phyloP scores from a whole-genome alignment of 2,113 vertebrate species.

The Sinocyclocheilus maitianheensis region DNA sequence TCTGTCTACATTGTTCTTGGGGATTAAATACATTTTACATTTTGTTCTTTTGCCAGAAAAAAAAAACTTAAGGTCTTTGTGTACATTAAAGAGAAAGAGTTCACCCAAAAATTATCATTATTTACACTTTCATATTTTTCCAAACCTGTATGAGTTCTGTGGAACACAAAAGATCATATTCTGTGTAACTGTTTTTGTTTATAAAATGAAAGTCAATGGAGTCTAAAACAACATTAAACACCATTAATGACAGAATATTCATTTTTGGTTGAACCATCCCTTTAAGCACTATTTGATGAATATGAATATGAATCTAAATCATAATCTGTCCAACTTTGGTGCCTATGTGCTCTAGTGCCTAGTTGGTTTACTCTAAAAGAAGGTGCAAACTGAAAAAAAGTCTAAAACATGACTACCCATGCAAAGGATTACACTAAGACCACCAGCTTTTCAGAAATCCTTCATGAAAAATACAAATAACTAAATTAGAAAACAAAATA shows the following conservation, averaged over 20 bases:
- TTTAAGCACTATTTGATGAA: background rate
- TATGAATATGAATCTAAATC: background rate
- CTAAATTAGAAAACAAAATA: slow-evolving; percentile 54
- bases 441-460: slow-evolving; percentile 45
- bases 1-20: background rate
- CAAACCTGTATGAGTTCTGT: background rate
- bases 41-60: slow-evolving; percentile 1
- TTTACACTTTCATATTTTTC: background rate
- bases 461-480: slow-evolving; percentile 39
- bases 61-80: background rate
- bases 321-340: slow-evolving; percentile 23
- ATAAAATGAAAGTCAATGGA: background rate
- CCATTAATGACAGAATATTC: background rate
- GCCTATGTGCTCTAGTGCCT: slow-evolving; percentile 39
- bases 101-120: background rate
- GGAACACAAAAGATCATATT: background rate
- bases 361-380: slow-evolving; percentile 36
- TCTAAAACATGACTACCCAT: slow-evolving; percentile 46
- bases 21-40: background rate
- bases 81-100: background rate
- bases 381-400: slow-evolving; percentile 55
- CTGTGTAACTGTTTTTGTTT: background rate
- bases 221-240: background rate
- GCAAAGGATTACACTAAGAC: slow-evolving; percentile 50
- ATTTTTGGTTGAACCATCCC: background rate